Conservation (phyloP, 1,140 invertebrate species). For the Aphidius gifuensis region DNA sequence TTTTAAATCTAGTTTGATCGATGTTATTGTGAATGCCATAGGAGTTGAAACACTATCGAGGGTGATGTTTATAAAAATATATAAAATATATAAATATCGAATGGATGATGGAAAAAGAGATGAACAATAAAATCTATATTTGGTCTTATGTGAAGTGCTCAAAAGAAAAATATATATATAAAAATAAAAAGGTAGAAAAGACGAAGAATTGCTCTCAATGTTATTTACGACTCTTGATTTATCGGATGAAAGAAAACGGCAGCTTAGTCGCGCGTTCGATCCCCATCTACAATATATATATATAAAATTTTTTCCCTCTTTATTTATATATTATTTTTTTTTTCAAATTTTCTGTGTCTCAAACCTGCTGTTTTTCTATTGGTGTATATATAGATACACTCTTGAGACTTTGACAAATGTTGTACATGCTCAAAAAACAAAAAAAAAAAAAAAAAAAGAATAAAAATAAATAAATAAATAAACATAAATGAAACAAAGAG, state of each 20-base stretch:
- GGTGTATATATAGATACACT: no score
- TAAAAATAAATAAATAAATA: neutral
- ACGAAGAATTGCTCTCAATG: slow-evolving; percentile 44
- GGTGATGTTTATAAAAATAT: slow-evolving; percentile 1
- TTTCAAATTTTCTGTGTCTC: slow-evolving; percentile 23
- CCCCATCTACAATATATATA: slow-evolving; percentile 36
- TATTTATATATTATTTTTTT: slow-evolving; percentile 27
- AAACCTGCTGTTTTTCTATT: no score
- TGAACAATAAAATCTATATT: slow-evolving; percentile 1
- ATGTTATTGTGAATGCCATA: slow-evolving; percentile 29
- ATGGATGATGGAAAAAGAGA: slow-evolving; percentile 6
- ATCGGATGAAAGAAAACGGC: slow-evolving; percentile 50
- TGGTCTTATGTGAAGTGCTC: neutral
- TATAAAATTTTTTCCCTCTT: slow-evolving; percentile 15
- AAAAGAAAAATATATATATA: neutral
- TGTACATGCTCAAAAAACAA: slow-evolving; percentile 1
- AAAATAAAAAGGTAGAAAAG: slow-evolving; percentile 21
- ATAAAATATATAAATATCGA: neutral
- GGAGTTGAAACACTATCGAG: slow-evolving; percentile 1
- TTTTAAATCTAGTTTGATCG: slow-evolving; percentile 36
- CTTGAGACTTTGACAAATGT: slow-evolving; percentile 20
- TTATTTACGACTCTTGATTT: slow-evolving; percentile 55
- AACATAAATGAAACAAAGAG: neutral
- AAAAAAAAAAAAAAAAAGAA: neutral
- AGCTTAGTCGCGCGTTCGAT: slow-evolving; percentile 43